A percentile compares a stretch with the other conserved stretches of the same genome.
These are phyloP conservation scores for Eilema caniola DNA, from an alignment of 2,888 invertebrate genomes.

Conservation along the genomic window DNA sequence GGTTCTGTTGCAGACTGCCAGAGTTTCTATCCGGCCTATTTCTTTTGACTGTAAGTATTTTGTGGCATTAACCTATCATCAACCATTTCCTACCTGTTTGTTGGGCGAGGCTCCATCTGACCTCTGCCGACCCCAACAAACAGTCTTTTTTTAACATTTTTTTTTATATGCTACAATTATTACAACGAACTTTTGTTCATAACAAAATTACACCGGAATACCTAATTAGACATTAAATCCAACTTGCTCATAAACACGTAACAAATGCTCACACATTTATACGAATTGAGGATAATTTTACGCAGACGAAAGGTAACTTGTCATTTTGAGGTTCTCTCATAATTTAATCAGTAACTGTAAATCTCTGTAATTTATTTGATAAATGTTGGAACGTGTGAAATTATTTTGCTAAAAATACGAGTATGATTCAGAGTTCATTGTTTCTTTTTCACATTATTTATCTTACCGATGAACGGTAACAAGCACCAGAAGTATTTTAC, in stretches of 20 bases:
- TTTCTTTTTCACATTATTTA: background rate
- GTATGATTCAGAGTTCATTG: background rate
- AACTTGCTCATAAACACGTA: background rate
- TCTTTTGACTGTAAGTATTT: too few relatives aligned
- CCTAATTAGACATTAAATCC: background rate
- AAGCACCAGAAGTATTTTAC: background rate
- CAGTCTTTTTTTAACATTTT: too few relatives aligned
- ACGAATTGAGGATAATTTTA: background rate
- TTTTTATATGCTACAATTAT: too few relatives aligned
- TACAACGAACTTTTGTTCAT: too few relatives aligned
- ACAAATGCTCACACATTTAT: background rate
- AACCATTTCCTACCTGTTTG: too few relatives aligned
- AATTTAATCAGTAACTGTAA: conserved; percentile 6
- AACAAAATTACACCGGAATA: background rate
- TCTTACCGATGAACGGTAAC: background rate
- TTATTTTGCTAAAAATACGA: background rate
- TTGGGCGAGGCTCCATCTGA: too few relatives aligned
- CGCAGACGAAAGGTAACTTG: background rate
- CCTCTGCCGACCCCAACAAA: too few relatives aligned
- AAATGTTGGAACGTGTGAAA: background rate
- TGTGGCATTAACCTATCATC: too few relatives aligned
- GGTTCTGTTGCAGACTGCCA: too few relatives aligned
- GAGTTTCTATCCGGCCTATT: too few relatives aligned
- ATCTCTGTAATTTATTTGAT: conserved; percentile 12
- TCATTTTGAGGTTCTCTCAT: conserved; percentile 7